A percentile compares a stretch with the other conserved stretches of the same genome.
phyloP scores from a whole-genome alignment of 2,113 vertebrate species.

The Microcebus murinus region DNA sequence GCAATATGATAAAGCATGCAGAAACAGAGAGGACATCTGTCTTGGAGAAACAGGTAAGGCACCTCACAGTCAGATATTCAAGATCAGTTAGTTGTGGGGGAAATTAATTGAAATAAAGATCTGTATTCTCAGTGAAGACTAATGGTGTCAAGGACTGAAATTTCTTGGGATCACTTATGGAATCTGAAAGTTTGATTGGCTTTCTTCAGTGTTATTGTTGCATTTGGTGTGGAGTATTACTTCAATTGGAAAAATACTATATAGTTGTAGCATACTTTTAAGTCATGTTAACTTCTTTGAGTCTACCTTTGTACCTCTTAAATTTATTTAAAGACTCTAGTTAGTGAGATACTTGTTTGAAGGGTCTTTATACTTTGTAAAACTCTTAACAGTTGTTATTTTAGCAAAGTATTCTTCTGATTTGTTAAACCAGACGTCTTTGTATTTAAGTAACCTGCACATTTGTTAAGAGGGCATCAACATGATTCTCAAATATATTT shows the following conservation, averaged over 20 bases:
- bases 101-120: not conserved
- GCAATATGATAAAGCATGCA: slow-evolving; percentile 90
- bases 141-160: not conserved
- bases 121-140: not conserved
- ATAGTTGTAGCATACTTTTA: not conserved
- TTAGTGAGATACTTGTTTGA: not conserved
- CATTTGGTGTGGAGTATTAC: slow-evolving; percentile 2
- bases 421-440: not conserved
- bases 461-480: not conserved
- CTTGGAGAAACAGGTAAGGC: slow-evolving; percentile 91
- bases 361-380: not conserved
- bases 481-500: not conserved
- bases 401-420: not conserved
- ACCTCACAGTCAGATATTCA: not conserved
- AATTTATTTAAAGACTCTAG: not conserved
- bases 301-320: not conserved
- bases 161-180: not conserved
- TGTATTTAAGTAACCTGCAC: not conserved
- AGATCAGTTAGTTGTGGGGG: not conserved
- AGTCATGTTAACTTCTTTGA: not conserved
- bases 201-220: not conserved
- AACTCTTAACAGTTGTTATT: not conserved
- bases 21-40: slow-evolving; percentile 89
- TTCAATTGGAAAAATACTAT: slow-evolving; percentile 17
- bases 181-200: not conserved